Evolutionary conservation across 2,888 invertebrate species (phyloP), one percentile per base, ranked within the genome.

Genomic region (Nemoura dubitans): DNA sequence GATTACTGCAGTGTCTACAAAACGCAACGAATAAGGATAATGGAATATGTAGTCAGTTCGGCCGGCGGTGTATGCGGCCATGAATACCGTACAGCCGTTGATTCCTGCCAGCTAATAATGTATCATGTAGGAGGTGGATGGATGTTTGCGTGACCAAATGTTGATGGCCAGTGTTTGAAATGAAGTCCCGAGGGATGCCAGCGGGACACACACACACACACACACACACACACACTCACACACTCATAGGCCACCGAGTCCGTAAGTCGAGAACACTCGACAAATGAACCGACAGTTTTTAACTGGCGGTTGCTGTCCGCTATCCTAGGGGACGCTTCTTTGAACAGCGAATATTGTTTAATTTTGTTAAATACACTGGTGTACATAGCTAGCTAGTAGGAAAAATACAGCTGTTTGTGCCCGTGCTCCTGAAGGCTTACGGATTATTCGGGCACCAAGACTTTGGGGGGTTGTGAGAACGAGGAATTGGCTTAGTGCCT

Each of bases 111-210:
- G 59, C 59, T 59, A 59, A 59, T 59, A 59, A 59, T 59, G 59
- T 59, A 59, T 59, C 59, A 59, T 59, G 59, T 59, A 59, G 16
- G 21, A 59, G 59, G 59, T 16, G 59, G 59, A 59, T 59, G 59
- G 59, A 59, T 59, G 59, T 59, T 59, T 59, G 59, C 59, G 59
- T 59, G 59, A 59, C 59, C 59, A 59, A 59, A 59, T 59, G 59
- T 59, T 59, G 59, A 59, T 59, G 59, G 59, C 59, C 59, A 59
- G 59, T 59, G 59, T 59, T 59, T 59, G 59, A 59, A 59, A 7
- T 59, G 59, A 59, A 59, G 59, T 59, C 59, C 59, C 59, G 16
- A 21, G 59, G 59, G 59, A 59, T 1, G 59, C 59, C 6, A 59
- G 14, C 59, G 59, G 59, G 59, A 59, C 59, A 59, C 59, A 59